phyloP scores from a whole-genome alignment of 2,888 invertebrate species.

The Stictocephala bisonia region DNA sequence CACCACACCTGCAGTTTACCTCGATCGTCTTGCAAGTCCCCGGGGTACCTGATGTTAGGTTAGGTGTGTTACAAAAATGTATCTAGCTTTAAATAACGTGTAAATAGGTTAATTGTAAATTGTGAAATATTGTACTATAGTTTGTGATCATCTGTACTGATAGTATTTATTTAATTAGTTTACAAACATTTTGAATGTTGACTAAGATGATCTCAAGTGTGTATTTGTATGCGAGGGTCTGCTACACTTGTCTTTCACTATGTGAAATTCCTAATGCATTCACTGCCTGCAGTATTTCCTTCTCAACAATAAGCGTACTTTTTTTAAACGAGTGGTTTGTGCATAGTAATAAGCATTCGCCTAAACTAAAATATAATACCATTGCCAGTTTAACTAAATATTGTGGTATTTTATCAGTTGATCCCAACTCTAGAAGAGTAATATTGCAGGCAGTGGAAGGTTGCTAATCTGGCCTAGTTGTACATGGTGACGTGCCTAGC shows the following conservation, averaged over 20 bases:
- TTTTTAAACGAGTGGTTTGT: too few relatives aligned
- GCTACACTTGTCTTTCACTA: slow-evolving; percentile 45
- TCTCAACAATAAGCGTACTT: neutral
- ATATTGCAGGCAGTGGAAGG: neutral
- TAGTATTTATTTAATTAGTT: slow-evolving; percentile 46
- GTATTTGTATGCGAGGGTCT: slow-evolving; percentile 3
- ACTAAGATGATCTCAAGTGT: slow-evolving; percentile 41
- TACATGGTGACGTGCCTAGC: slow-evolving; percentile 41
- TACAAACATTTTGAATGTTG: slow-evolving; percentile 27
- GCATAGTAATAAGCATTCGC: too few relatives aligned
- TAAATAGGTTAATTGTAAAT: slow-evolving; percentile 35
- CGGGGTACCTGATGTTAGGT: slow-evolving; percentile 41
- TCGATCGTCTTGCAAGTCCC: too few relatives aligned
- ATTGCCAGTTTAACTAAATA: too few relatives aligned
- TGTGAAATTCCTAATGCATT: slow-evolving; percentile 28
- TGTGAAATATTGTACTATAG: slow-evolving; percentile 17
- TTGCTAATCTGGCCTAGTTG: slow-evolving; percentile 8
- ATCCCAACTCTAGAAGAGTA: neutral
- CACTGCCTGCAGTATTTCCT: neutral
- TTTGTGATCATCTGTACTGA: slow-evolving; percentile 39
- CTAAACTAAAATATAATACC: too few relatives aligned
- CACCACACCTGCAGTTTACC: too few relatives aligned
- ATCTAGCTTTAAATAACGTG: slow-evolving; percentile 26
- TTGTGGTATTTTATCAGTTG: slow-evolving; percentile 7
- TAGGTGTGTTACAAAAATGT: slow-evolving; percentile 25